Percentiles rank a stretch among this genome's conserved stretches.
Evolutionary conservation across 2,888 invertebrate species (phyloP).

Genomic region (Meganola albula): DNA sequence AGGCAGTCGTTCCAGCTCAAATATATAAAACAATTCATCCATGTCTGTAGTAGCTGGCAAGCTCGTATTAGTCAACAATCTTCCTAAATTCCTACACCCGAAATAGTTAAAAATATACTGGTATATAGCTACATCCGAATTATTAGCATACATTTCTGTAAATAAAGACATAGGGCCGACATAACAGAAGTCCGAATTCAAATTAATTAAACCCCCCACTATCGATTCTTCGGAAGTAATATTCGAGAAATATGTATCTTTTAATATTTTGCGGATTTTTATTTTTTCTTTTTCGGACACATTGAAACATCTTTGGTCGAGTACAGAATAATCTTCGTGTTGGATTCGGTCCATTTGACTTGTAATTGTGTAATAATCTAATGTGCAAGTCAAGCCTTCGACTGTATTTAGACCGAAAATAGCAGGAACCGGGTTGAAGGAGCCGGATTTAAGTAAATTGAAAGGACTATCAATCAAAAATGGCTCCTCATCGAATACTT

Average conservation of each 20-base stretch:
- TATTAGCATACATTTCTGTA: constrained; percentile 52
- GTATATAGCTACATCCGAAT: constrained; percentile 42
- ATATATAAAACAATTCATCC: constrained; percentile 63
- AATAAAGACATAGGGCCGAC: constrained; percentile 63
- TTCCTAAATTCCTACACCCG: constrained; percentile 60
- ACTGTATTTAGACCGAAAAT: constrained; percentile 75
- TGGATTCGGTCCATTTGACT: constrained; percentile 58
- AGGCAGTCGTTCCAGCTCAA: constrained; percentile 58
- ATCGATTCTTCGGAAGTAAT: constrained; percentile 50
- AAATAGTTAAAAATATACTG: constrained; percentile 61
- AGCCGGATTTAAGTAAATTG: constrained; percentile 48
- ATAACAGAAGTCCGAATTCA: constrained; percentile 60
- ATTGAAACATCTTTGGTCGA: constrained; percentile 48
- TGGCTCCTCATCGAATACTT: constrained; percentile 50
- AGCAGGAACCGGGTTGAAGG: constrained; percentile 61
- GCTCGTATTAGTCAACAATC: constrained; percentile 57
- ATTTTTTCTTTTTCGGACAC: constrained; percentile 42
- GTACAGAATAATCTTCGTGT: constrained; percentile 53
- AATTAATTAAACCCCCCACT: constrained; percentile 60
- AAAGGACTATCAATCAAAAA: constrained; percentile 64
- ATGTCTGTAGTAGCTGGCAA: constrained; percentile 53
- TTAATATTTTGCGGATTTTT: constrained; percentile 45
- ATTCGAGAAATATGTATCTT: constrained; percentile 58
- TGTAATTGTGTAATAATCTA: constrained; percentile 58
- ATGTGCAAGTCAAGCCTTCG: constrained; percentile 69